These are phyloP conservation scores for Apodemus agrarius DNA, from an alignment of 2,797 vertebrate species.

Conservation along the genomic window DNA sequence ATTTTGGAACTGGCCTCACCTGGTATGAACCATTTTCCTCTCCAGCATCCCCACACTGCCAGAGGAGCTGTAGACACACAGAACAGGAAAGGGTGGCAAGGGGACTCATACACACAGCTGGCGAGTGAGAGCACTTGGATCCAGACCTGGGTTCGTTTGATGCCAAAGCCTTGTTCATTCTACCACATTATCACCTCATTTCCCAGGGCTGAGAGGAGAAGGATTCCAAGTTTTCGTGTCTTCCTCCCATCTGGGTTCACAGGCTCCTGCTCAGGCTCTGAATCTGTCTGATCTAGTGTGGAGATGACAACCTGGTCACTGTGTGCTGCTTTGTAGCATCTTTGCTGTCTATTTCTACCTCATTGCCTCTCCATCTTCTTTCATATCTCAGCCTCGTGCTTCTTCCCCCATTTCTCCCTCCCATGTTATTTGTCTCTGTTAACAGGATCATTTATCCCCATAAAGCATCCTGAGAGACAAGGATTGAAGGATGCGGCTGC, in stretches of 20 bases:
- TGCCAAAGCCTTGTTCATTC: neutral
- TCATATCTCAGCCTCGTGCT: constrained; percentile 45
- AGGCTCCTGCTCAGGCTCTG: neutral
- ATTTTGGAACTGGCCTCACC: neutral
- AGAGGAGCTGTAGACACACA: neutral
- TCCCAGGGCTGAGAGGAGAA: neutral
- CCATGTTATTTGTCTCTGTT: constrained; percentile 65
- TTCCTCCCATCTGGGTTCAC: neutral
- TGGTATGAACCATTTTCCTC: constrained; percentile 28
- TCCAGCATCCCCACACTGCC: neutral
- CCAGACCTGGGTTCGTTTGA: neutral
- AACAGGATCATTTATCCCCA: constrained; percentile 56
- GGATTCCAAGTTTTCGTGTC: neutral
- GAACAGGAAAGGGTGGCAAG: neutral
- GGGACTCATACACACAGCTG: too few species aligned
- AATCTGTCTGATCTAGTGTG: neutral
- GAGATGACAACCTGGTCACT: neutral
- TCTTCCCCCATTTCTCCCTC: constrained; percentile 28
- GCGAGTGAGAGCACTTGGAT: neutral
- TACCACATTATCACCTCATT: neutral
- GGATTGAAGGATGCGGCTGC: neutral
- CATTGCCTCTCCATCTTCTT: constrained; percentile 43
- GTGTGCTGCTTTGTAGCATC: neutral
- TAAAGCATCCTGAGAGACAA: constrained; percentile 55
- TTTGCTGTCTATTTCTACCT: constrained; percentile 14